These are phyloP conservation scores for Crotalus viridis DNA, from an alignment of 2,113 vertebrate genomes.

Conservation along the genomic window DNA sequence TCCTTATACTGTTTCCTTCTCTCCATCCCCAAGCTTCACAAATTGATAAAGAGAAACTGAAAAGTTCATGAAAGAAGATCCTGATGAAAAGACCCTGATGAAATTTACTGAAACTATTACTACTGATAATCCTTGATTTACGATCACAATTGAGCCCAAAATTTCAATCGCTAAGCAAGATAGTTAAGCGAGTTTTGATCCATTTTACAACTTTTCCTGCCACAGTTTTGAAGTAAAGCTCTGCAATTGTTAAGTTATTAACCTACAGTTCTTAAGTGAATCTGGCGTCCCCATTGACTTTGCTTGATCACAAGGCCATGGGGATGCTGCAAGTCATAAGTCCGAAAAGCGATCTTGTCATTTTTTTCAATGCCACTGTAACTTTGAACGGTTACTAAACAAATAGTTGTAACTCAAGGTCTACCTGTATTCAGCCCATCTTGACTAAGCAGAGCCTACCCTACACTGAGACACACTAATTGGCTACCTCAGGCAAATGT, in stretches of 20 bases:
- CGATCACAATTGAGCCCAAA: background rate
- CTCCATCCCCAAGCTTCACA: constrained; percentile 34
- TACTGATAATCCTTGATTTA: background rate
- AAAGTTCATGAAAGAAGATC: background rate
- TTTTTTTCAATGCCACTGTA: background rate
- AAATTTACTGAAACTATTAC: background rate
- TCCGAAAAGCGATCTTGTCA: background rate
- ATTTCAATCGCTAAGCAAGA: background rate
- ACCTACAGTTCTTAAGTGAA: background rate
- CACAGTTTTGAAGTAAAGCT: background rate
- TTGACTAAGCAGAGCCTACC: fast-evolving
- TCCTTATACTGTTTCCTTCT: background rate
- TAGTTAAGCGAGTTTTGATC: background rate
- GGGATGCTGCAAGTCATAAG: background rate
- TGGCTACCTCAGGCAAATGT: background rate
- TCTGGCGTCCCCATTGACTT: background rate
- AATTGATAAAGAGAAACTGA: constrained; percentile 33
- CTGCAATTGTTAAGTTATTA: background rate
- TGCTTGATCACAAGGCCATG: background rate
- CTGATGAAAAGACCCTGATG: background rate
- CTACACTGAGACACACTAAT: background rate
- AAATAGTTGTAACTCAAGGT: background rate
- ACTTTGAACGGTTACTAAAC: background rate
- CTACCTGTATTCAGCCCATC: background rate
- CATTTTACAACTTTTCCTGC: background rate